Evolutionary conservation across 2,797 vertebrate genomes (phyloP).

Genomic region (Protosalanx chinensis): DNA sequence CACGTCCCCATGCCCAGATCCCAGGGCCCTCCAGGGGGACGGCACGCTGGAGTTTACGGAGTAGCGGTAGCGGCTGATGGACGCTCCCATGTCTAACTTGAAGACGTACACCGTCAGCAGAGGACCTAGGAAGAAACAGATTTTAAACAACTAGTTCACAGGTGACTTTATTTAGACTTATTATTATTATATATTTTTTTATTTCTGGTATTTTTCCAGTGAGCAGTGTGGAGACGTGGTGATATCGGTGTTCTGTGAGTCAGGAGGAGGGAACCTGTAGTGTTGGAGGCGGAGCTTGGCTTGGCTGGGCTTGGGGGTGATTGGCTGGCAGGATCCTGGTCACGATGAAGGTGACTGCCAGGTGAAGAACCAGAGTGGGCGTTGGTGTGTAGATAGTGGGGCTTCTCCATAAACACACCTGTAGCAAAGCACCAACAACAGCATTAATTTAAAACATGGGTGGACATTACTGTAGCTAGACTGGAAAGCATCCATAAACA

Average conservation of each 20-base stretch:
- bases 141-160: not conserved
- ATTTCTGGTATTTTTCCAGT: not conserved
- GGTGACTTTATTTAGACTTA: not conserved
- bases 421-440: conserved; percentile 35
- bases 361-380: conserved; percentile 74
- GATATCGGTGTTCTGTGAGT: too few species aligned
- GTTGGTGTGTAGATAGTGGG: conserved; percentile 80
- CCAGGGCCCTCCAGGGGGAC: conserved; percentile 81
- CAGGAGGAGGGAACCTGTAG: conserved; percentile 49
- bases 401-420: conserved; percentile 98
- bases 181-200: not conserved
- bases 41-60: conserved; percentile 84
- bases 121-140: conserved; percentile 63
- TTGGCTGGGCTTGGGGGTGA: conserved; percentile 30
- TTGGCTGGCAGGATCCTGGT: conserved; percentile 22
- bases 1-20: conserved; percentile 80
- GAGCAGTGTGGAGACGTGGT: too few species aligned
- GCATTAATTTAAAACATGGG: not conserved
- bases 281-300: conserved; percentile 39
- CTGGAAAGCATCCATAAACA: too few species aligned
- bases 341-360: conserved; percentile 70
- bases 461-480: not conserved
- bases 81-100: conserved; percentile 77
- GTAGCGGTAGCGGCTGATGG: conserved; percentile 83
- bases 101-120: conserved; percentile 87